phyloP scores from a whole-genome alignment of 2,113 vertebrate genomes.

The Ageneiosus marmoratus region DNA sequence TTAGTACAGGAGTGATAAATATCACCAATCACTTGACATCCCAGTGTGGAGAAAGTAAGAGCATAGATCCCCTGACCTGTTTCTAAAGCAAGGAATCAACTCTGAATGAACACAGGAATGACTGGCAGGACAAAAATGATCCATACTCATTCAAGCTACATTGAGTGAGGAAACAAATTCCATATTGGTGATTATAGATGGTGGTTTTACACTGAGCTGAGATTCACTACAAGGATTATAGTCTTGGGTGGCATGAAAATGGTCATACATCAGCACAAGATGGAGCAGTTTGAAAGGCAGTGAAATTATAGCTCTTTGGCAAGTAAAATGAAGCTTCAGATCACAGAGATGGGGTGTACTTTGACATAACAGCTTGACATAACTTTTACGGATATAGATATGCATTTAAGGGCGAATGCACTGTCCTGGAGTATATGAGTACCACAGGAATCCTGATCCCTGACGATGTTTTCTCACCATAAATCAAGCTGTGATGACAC shows the following conservation, averaged over 20 bases:
- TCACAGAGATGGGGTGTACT: background rate
- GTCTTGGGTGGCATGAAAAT: background rate
- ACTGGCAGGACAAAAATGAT: background rate
- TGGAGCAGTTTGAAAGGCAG: slow-evolving; percentile 17
- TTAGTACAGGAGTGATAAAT: slow-evolving; percentile 23
- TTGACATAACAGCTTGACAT: background rate
- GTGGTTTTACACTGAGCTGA: background rate
- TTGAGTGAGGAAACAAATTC: background rate
- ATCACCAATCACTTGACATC: slow-evolving; percentile 32
- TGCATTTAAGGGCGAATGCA: background rate
- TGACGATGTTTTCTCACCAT: background rate
- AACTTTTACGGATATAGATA: background rate
- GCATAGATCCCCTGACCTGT: background rate
- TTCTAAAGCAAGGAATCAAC: background rate
- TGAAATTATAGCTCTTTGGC: background rate
- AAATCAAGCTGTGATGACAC: background rate
- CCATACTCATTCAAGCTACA: background rate
- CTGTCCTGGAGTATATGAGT: background rate
- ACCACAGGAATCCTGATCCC: background rate
- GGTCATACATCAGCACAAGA: slow-evolving; percentile 22
- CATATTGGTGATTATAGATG: background rate
- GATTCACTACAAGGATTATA: background rate
- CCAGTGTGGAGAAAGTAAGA: background rate
- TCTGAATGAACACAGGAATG: background rate
- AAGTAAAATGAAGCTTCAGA: background rate